phyloP scores from a whole-genome alignment of 2,113 vertebrate species.

The Siphamia tubifer region DNA sequence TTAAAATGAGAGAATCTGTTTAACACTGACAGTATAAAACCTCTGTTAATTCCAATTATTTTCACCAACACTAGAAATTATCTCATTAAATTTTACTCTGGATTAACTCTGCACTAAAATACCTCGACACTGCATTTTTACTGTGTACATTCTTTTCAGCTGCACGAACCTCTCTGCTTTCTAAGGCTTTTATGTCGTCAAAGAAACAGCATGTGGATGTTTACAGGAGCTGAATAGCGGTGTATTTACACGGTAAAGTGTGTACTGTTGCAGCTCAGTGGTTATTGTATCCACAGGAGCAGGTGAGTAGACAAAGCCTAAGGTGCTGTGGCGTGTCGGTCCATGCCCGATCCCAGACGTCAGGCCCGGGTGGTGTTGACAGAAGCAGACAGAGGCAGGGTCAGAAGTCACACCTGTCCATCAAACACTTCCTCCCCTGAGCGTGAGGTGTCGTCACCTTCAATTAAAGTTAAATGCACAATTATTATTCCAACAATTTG shows the following conservation, averaged over 20 bases:
- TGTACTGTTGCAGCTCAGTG: constrained; percentile 8
- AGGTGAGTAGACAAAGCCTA: constrained; percentile 73
- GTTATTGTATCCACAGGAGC: constrained; percentile 49
- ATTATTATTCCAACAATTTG: no score
- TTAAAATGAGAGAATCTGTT: no score
- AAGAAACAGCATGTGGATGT: background rate
- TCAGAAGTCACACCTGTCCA: constrained; percentile 76
- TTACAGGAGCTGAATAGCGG: background rate
- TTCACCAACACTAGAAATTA: no score
- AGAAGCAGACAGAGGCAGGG: constrained; percentile 56
- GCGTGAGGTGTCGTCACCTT: background rate
- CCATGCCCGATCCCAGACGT: constrained; percentile 52
- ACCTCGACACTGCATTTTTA: no score
- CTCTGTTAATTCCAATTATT: no score
- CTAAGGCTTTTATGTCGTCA: background rate
- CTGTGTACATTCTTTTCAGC: background rate
- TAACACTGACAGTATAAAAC: no score
- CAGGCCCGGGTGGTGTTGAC: constrained; percentile 57
- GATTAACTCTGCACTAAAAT: no score
- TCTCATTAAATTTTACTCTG: no score
- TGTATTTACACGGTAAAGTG: background rate
- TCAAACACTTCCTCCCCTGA: constrained; percentile 28
- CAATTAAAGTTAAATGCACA: no score
- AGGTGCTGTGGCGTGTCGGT: constrained; percentile 37
- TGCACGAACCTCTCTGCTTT: background rate